phyloP scores from a whole-genome alignment of 2,888 invertebrate species.

The Drosophila siamana region DNA sequence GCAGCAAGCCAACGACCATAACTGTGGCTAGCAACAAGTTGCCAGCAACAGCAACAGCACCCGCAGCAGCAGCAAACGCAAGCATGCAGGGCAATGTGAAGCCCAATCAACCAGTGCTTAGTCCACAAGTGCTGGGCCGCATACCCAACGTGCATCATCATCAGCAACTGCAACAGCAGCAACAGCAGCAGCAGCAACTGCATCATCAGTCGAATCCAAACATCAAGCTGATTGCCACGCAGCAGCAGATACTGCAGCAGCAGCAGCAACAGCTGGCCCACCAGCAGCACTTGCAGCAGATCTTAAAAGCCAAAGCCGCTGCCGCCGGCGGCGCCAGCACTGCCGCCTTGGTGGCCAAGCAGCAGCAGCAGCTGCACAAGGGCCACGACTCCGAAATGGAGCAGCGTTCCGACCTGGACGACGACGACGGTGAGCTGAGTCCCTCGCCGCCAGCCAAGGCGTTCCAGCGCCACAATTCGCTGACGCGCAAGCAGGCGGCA shows the following conservation, averaged over 20 bases:
- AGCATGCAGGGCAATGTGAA: conserved; percentile 56
- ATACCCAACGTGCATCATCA: conserved; percentile 70
- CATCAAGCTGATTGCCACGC: conserved; percentile 81
- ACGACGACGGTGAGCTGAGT: conserved; percentile 84
- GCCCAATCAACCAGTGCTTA: conserved; percentile 51
- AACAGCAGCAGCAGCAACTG: conserved; percentile 52
- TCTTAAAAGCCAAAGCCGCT: conserved; percentile 82
- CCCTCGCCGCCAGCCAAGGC: conserved; percentile 86
- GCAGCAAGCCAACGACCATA: conserved; percentile 41
- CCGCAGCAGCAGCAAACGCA: conserved; percentile 37
- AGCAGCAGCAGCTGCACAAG: conserved; percentile 80
- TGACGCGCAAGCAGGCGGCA: conserved; percentile 88
- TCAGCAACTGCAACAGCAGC: conserved; percentile 44
- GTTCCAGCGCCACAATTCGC: conserved; percentile 88
- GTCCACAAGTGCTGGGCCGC: conserved; percentile 76
- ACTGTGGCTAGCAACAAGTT: conserved; percentile 28
- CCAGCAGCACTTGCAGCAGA: conserved; percentile 83
- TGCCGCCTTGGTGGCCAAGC: conserved; percentile 82
- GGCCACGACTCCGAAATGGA: conserved; percentile 82
- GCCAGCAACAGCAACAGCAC: conserved; percentile 26
- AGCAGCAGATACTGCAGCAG: conserved; percentile 80
- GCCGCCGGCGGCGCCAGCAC: conserved; percentile 81
- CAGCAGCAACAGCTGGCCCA: conserved; percentile 82
- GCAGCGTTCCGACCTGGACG: conserved; percentile 82
- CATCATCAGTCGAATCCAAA: conserved; percentile 82